Evolutionary conservation across 2,888 invertebrate species (phyloP), one percentile per base, ranked within the genome.

Genomic region (Himalopsyche anomala): DNA sequence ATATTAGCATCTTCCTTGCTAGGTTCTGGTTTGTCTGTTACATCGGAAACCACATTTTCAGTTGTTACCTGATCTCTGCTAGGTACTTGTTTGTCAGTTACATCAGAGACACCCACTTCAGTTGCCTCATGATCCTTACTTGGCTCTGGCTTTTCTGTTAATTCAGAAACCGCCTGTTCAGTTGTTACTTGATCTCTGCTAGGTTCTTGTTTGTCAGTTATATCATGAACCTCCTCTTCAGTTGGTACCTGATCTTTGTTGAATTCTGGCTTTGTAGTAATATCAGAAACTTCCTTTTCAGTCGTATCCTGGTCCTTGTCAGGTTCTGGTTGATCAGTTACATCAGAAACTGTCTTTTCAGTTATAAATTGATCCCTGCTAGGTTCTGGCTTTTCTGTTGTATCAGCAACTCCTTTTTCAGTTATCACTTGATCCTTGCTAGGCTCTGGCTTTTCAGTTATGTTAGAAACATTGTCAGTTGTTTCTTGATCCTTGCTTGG

Each of bases 211-310:
- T 62, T 84, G 45, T 81, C 15, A 80, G 15, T 19, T 15, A 51
- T 54, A 54, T 83, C 51, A 28, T 36, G 54, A 51, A 51, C 51
- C 51, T 15, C 15, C 15, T 51, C 15, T 84, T 87, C 87, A 74
- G 88, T 87, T 87, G 88, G 88, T 40, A 82, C 54, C 38, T 88
- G 86, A 74, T 89, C 83, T 51, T 81, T 38, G 69, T 17, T 17
- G 51, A n/a, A 0, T 69, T 74, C 84, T 36, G 81, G 45, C 81
- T 81, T 81, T 54, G 56, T 9, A 56, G 15, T 19, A 9, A 74
- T 40, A 74, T 83, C 51, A 28, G 62, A 74, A 74, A 51, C 45
- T 2, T 5, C 80, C 28, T 51, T 45, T 79, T 54, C 45, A 17
- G 54, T 17, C 4, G 51, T 84, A 42, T 6, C 36, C 54, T 45